A percentile compares a stretch with the other conserved stretches of the same genome.
These are phyloP conservation scores for Salmo trutta DNA, from an alignment of 2,797 vertebrate species.

Conservation along the genomic window DNA sequence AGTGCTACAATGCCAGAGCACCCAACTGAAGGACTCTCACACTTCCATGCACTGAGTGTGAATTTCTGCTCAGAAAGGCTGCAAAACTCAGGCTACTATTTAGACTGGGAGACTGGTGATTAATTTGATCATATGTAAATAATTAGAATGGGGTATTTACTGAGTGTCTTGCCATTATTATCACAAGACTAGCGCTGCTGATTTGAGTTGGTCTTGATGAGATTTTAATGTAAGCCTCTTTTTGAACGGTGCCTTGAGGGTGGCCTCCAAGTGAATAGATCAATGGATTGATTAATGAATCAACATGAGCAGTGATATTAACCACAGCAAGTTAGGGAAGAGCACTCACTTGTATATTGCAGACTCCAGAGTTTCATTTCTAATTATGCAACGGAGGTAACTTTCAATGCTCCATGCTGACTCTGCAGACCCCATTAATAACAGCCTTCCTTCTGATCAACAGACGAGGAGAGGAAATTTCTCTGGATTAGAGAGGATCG, in stretches of 20 bases:
- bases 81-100: not conserved
- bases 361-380: slow-evolving; percentile 13
- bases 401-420: slow-evolving; percentile 37
- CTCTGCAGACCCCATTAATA: slow-evolving; percentile 46
- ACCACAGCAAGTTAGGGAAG: slow-evolving; percentile 15
- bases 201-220: slow-evolving; percentile 15
- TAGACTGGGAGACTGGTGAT: not conserved
- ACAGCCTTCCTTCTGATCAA: slow-evolving; percentile 32
- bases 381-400: slow-evolving; percentile 39
- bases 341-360: slow-evolving; percentile 16
- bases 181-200: not conserved
- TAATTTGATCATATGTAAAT: slow-evolving; percentile 14
- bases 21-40: slow-evolving; percentile 16
- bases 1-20: slow-evolving; percentile 14
- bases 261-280: slow-evolving; percentile 25
- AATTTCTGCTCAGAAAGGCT: not conserved
- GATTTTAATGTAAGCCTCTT: slow-evolving; percentile 8
- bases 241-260: slow-evolving; percentile 2
- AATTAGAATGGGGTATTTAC: slow-evolving; percentile 4
- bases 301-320: slow-evolving; percentile 48
- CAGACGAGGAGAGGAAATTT: slow-evolving; percentile 16
- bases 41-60: not conserved
- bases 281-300: slow-evolving; percentile 39
- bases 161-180: slow-evolving; percentile 8
- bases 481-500: slow-evolving; percentile 13